phyloP scores from a whole-genome alignment of 2,888 invertebrate genomes.

The Steinernema carpocapsae region DNA sequence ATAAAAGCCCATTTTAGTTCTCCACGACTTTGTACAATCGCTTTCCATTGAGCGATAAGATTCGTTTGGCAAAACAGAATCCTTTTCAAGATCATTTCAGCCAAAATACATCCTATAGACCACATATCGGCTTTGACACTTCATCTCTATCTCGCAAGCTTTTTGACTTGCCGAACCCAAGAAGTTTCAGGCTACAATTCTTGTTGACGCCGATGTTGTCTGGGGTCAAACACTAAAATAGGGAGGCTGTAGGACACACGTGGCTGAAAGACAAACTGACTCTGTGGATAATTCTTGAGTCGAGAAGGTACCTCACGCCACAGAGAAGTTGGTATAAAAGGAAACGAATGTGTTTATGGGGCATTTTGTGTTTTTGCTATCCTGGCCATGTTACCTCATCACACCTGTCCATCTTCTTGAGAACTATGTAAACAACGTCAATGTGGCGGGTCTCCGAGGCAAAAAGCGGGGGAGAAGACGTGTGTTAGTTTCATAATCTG shows the following conservation, averaged over 20 bases:
- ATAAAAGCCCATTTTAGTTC: background rate
- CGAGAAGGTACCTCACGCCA: constrained; percentile 20
- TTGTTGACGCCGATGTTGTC: constrained; percentile 16
- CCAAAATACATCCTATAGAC: constrained; percentile 5
- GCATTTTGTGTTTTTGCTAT: background rate
- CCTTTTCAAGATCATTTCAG: background rate
- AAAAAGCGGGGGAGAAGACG: background rate
- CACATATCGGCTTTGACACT: constrained; percentile 15
- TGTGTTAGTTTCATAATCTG: background rate
- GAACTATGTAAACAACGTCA: constrained; percentile 19
- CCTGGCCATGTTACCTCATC: background rate
- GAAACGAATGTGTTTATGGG: constrained; percentile 23
- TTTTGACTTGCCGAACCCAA: background rate
- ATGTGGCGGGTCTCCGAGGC: too few relatives aligned
- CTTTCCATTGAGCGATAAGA: background rate
- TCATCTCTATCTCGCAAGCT: background rate
- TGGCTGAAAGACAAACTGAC: constrained; percentile 2
- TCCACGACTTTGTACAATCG: background rate
- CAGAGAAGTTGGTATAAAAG: constrained; percentile 17
- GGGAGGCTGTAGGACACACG: background rate
- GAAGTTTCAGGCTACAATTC: background rate
- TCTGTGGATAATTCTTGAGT: constrained; percentile 9
- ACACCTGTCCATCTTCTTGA: background rate
- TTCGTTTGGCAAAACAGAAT: background rate
- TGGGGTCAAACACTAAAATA: background rate